Conservation (phyloP, 2,888 invertebrate genomes). For the Syritta pipiens region DNA sequence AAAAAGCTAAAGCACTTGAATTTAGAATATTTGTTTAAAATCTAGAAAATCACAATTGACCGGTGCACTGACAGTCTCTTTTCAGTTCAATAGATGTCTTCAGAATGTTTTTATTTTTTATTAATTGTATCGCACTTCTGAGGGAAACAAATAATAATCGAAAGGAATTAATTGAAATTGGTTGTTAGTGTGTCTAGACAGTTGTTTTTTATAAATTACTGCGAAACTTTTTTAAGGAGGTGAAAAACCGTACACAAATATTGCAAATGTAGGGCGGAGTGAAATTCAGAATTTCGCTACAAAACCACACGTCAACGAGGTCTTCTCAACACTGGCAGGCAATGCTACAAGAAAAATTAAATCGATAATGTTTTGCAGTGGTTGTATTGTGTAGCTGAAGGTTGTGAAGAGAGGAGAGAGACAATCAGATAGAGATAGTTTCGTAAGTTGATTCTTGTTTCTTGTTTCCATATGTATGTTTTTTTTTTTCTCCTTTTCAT, state of each 20-base stretch:
- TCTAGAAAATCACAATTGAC: conserved; percentile 9
- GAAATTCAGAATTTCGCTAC: neutral
- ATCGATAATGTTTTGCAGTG: conserved; percentile 31
- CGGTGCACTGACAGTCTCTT: neutral
- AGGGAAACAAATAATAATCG: neutral
- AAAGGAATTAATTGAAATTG: neutral
- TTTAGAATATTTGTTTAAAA: conserved; percentile 14
- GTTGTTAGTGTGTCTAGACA: too few relatives aligned
- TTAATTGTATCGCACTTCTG: neutral
- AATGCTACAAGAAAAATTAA: conserved; percentile 5
- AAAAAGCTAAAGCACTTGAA: conserved; percentile 16
- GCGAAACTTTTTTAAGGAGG: too few relatives aligned
- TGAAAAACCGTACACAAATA: conserved; percentile 15
- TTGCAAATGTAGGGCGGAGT: neutral
- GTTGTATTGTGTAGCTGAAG: too few relatives aligned
- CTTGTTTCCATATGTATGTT: neutral
- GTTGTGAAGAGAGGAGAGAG: too few relatives aligned
- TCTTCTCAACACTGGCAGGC: conserved; percentile 16
- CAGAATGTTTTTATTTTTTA: too few relatives aligned
- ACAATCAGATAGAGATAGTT: conserved; percentile 17
- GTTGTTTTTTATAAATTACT: too few relatives aligned
- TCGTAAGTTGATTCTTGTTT: neutral
- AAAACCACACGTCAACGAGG: conserved; percentile 20
- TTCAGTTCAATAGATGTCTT: neutral
- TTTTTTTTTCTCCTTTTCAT: neutral